phyloP scores from a whole-genome alignment of 92 coral and sea anemone genomes.

The Phenganax subtilis region DNA sequence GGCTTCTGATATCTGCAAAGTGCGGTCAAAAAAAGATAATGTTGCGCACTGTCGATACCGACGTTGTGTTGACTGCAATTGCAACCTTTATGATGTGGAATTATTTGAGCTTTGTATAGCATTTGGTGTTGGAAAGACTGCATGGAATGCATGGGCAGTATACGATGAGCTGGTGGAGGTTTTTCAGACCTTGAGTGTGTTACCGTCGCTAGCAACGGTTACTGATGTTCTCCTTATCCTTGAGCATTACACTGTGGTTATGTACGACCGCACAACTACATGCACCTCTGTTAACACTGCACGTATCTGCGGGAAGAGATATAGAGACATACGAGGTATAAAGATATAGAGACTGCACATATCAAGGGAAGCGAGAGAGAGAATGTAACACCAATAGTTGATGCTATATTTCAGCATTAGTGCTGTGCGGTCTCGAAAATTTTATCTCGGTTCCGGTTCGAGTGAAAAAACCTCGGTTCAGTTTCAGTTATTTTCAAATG shows the following conservation, averaged over 20 bases:
- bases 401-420: slow-evolving; percentile 51
- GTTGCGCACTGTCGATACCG: slow-evolving; percentile 51
- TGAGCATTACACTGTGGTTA: slow-evolving; percentile 43
- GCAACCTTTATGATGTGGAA: slow-evolving; percentile 24
- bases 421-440: no score
- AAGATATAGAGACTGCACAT: slow-evolving; percentile 45
- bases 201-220: slow-evolving; percentile 36
- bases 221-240: slow-evolving; percentile 44
- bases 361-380: slow-evolving; percentile 58
- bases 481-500: no score
- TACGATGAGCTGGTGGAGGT: slow-evolving; percentile 44
- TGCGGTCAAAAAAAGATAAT: slow-evolving; percentile 10
- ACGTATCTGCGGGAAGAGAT: not conserved
- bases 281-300: slow-evolving; percentile 49
- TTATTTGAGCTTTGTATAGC: slow-evolving; percentile 50
- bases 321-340: no score
- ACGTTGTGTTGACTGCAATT: slow-evolving; percentile 50
- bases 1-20: slow-evolving; percentile 37
- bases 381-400: slow-evolving; percentile 48
- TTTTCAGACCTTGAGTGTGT: slow-evolving; percentile 23
- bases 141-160: slow-evolving; percentile 57
- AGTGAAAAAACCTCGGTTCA: no score
- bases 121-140: slow-evolving; percentile 64
- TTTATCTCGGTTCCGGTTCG: no score
- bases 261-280: slow-evolving; percentile 54